These are phyloP conservation scores for Nymphalis c-album DNA, from an alignment of 2,888 invertebrate genomes.

Conservation along the genomic window DNA sequence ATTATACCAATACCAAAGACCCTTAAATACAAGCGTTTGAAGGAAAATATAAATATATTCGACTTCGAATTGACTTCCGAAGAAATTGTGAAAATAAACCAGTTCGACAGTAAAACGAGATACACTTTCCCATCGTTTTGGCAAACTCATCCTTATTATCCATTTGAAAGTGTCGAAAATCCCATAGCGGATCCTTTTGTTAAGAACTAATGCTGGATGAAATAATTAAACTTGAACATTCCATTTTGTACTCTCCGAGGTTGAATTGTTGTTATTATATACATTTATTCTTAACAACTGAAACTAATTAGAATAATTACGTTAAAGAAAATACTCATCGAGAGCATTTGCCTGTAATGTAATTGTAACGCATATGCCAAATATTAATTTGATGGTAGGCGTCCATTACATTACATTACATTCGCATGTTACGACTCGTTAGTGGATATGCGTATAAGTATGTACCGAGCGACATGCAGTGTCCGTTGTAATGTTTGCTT, in stretches of 20 bases:
- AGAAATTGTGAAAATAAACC: conserved; percentile 56
- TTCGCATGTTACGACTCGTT: too few relatives aligned
- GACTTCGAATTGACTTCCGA: conserved; percentile 58
- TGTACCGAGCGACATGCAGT: background rate
- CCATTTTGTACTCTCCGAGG: too few relatives aligned
- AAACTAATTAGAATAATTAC: too few relatives aligned
- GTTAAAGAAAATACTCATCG: too few relatives aligned
- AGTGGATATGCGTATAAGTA: background rate
- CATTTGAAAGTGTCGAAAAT: conserved; percentile 61
- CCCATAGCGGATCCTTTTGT: conserved; percentile 58
- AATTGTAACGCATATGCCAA: too few relatives aligned
- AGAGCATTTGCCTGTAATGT: too few relatives aligned
- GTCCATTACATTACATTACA: too few relatives aligned
- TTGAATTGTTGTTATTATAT: too few relatives aligned
- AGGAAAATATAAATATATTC: conserved; percentile 67
- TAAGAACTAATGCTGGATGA: background rate
- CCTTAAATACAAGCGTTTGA: conserved; percentile 50
- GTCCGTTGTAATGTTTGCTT: too few relatives aligned
- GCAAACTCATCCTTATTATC: conserved; percentile 68
- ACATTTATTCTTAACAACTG: too few relatives aligned
- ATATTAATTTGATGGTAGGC: too few relatives aligned
- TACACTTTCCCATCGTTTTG: conserved; percentile 68
- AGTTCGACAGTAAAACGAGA: conserved; percentile 50
- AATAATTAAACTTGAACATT: too few relatives aligned
- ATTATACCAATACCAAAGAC: conserved; percentile 68